Base-by-base conservation (phyloP, 2,888 invertebrate species). In the Dicycla oo region DNA sequence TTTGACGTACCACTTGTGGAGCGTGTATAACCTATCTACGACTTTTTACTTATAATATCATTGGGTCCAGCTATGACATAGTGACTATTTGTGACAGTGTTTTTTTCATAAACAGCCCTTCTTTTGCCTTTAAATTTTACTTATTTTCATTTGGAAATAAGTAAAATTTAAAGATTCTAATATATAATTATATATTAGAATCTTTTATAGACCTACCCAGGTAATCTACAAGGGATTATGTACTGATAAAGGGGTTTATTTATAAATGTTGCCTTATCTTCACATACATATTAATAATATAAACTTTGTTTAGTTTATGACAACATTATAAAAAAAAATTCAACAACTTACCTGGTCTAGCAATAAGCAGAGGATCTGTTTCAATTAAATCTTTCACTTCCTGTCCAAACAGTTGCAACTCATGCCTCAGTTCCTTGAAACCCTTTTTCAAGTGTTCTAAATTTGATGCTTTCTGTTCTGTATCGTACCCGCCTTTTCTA, bases 311-410 rank as follows among this genome's bases (percentile, higher is more conserved):
- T 13, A 3, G 4, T 18, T 45, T 65, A 34, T 6, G 2, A 7
- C 0, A 26, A 7, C 6, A 53, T 18, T 13, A 30, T 7, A 30
- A 47, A 18, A n/a, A n/a, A n/a, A n/a, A 15, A 13, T 4, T 18
- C 20, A 51, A 45, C 4, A 47, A 73, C 87, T 88, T 89, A 95
- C 97, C 97, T 86, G 97, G 96, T 86, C 96, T 90, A 43, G 95
- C 91, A 80, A 95, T 84, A 93, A 97, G 77, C 18, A 97, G 87
- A 0, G 97, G 97, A 93, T 98, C 98, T 56, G 95, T 94, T 85
- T 96, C 95, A 18, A 97, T 89, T 69, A 96, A 93, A 72, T 98
- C 97, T 83, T 96, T 97, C 2, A 97, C 88, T 96, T 98, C 98
- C 80, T 97, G 90, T 49, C 94, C 94, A 94, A 97, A 97, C 47